Evolutionary conservation across 2,888 invertebrate species (phyloP), one percentile per base, ranked within the genome.

Genomic region (Microplitis manilae): DNA sequence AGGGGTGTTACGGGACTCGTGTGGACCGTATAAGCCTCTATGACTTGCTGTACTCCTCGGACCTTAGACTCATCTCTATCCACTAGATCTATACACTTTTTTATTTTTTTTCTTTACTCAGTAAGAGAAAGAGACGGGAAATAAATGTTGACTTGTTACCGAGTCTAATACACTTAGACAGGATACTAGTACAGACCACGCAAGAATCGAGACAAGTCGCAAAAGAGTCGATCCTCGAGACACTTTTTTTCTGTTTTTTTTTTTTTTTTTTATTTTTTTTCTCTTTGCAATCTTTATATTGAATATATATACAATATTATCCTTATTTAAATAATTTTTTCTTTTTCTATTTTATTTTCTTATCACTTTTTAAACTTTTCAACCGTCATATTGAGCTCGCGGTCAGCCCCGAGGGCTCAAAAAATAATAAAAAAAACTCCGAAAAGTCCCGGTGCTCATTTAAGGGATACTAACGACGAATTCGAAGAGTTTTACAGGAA

Each of bases 151-250:
- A 40, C 38, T 30, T 15, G 15, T 83, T 83, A 84, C 84, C 84
- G 84, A 86, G 86, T 87, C 85, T 86, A 88, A 88, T 88, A 88
- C 87, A 87, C 88, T 88, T 88, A 87, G 86, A 85, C 83, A 77
- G 67, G 38, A 39, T 40, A 70, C 59, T 65, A 70, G 20, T 65
- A 50, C 8, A 6, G 30, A 17, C 64, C 62, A 65, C 59, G 65
- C 38, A 50, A 65, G 64, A 59, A 38, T 13, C n/a, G 59, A 38
- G 61, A 38, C 40, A 60, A 73, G 60, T 50, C 50, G 50, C 50
- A 50, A 50, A 72, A n/a, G 30, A 20, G 69, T 62, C 62, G 50
- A 75, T 75, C 41, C 15, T 67, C 62, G 68, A 61, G 68, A 68
- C 61, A 68, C 68, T 75, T 68, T 17, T 40, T 60, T 50, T 38